phyloP scores from a whole-genome alignment of 2,113 vertebrate genomes.

The Lasiurus cinereus region DNA sequence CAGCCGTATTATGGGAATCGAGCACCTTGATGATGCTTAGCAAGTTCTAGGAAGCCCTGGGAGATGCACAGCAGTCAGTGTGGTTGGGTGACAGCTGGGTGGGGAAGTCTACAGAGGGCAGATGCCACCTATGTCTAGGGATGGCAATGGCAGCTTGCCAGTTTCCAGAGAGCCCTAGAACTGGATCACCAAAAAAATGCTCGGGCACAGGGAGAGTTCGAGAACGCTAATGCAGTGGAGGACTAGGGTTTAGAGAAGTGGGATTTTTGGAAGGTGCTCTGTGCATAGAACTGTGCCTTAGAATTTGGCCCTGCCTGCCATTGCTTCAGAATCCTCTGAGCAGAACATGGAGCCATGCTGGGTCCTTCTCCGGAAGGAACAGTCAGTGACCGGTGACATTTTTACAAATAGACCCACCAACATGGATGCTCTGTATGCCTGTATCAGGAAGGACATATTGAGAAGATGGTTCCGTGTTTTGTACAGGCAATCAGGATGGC shows the following conservation, averaged over 20 bases:
- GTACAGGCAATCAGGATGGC: constrained; percentile 88
- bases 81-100: constrained; percentile 94
- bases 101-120: constrained; percentile 96
- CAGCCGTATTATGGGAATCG: constrained; percentile 91
- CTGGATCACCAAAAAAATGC: constrained; percentile 91
- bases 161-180: constrained; percentile 94
- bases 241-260: constrained; percentile 96
- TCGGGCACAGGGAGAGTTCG: constrained; percentile 92
- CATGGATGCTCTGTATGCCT: constrained; percentile 94
- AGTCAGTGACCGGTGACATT: constrained; percentile 96
- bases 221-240: constrained; percentile 92
- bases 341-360: constrained; percentile 93
- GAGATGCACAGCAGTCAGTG: constrained; percentile 95
- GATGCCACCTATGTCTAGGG: constrained; percentile 95
- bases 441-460: constrained; percentile 95
- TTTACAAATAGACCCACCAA: constrained; percentile 95
- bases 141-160: constrained; percentile 95
- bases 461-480: constrained; percentile 96
- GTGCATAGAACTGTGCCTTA: constrained; percentile 95
- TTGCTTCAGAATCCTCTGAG: constrained; percentile 96
- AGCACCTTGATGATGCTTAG: constrained; percentile 95
- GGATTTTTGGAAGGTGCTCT: constrained; percentile 97
- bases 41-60: constrained; percentile 93
- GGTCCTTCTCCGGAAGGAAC: constrained; percentile 95
- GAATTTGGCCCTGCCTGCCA: constrained; percentile 92